These are phyloP conservation scores for Glossosoma conforme DNA, from an alignment of 1,140 invertebrate species.

Conservation along the genomic window DNA sequence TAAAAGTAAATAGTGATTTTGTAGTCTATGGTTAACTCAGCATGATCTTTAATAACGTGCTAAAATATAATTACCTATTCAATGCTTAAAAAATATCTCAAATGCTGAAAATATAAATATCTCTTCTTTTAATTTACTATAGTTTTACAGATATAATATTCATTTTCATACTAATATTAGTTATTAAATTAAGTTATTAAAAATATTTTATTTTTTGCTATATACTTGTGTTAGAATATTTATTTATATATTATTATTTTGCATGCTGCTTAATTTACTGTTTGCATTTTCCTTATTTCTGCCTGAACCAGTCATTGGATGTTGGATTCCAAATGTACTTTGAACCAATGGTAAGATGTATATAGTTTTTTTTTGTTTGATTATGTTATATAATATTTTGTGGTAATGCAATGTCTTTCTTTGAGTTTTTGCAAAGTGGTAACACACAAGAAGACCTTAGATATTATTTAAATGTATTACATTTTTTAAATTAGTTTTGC, in stretches of 20 bases:
- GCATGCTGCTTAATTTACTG: conserved; percentile 22
- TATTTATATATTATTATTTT: conserved; percentile 16
- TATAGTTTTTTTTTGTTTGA: not conserved
- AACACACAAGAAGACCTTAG: too few relatives aligned
- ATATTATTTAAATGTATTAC: too few relatives aligned
- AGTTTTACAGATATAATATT: not conserved
- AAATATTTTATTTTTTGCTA: not conserved
- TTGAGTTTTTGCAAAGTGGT: too few relatives aligned
- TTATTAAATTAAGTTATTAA: not conserved
- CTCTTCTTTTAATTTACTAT: not conserved
- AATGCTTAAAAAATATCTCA: not conserved
- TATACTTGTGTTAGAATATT: conserved; percentile 1
- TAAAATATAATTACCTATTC: too few relatives aligned
- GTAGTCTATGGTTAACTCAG: too few relatives aligned
- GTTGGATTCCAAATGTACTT: conserved; percentile 28
- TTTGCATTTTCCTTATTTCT: conserved; percentile 23
- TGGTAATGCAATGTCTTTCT: not conserved
- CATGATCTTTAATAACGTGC: too few relatives aligned
- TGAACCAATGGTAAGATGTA: conserved; percentile 27
- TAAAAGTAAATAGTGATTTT: too few relatives aligned
- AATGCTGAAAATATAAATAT: too few relatives aligned
- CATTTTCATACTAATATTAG: conserved; percentile 4
- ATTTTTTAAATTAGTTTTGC: too few relatives aligned
- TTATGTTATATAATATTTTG: not conserved
- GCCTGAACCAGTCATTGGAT: conserved; percentile 28